phyloP scores from a whole-genome alignment of 2,888 invertebrate genomes.

The Spodoptera littoralis region DNA sequence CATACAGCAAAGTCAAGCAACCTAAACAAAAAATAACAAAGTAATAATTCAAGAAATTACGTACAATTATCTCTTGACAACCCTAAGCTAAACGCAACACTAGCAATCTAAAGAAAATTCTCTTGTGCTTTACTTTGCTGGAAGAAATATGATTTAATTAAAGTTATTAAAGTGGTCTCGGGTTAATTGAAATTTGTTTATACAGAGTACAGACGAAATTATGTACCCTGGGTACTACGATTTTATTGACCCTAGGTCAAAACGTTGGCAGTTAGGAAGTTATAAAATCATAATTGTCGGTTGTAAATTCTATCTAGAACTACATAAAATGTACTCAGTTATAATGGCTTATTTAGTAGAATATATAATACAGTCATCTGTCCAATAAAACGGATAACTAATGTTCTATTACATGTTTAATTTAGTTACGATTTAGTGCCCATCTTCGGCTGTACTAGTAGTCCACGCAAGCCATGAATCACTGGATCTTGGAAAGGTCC shows the following conservation, averaged over 20 bases:
- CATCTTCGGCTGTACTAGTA: no score
- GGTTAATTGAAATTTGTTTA: slow-evolving; percentile 86
- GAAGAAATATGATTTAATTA: slow-evolving; percentile 84
- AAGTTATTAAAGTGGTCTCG: slow-evolving; percentile 79
- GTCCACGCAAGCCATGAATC: no score
- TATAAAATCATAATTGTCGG: slow-evolving; percentile 60
- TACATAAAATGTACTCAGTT: slow-evolving; percentile 13
- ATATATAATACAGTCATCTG: background rate
- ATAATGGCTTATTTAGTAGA: slow-evolving; percentile 33
- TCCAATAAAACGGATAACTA: slow-evolving; percentile 29
- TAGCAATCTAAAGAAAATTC: slow-evolving; percentile 68
- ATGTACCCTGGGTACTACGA: slow-evolving; percentile 60
- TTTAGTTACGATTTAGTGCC: no score
- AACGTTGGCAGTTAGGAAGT: slow-evolving; percentile 59
- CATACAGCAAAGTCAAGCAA: background rate
- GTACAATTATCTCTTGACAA: slow-evolving; percentile 46
- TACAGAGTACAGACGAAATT: slow-evolving; percentile 73
- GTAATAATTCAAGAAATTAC: background rate
- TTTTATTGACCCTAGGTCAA: slow-evolving; percentile 72
- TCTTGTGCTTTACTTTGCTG: slow-evolving; percentile 64
- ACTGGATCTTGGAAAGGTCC: no score
- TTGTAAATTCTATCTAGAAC: slow-evolving; percentile 21
- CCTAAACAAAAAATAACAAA: background rate
- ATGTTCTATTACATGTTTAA: slow-evolving; percentile 2
- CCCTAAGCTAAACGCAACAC: slow-evolving; percentile 67